Percentiles rank a stretch among this genome's conserved stretches.
These are phyloP conservation scores for Pterocles gutturalis DNA, from an alignment of 2,113 vertebrate genomes.

Conservation along the genomic window DNA sequence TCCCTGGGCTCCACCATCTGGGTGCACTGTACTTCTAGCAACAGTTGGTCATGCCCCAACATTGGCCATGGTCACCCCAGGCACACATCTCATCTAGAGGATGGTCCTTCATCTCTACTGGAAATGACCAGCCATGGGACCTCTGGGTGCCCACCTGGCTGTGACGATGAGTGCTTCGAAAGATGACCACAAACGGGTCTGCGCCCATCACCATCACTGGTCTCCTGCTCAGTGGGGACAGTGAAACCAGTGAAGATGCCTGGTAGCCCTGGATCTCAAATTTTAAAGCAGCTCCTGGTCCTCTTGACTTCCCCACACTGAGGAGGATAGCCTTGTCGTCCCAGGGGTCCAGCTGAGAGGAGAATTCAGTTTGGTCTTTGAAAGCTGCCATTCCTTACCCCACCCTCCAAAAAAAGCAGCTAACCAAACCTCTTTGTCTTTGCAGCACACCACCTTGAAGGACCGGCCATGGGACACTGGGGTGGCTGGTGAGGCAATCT, in stretches of 20 bases:
- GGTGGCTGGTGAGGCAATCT: background rate
- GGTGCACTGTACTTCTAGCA: background rate
- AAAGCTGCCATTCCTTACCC: background rate
- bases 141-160: background rate
- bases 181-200: background rate
- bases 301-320: background rate
- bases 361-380: background rate
- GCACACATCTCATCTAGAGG: background rate
- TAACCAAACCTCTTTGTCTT: background rate
- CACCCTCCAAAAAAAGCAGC: background rate
- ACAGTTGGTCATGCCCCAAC: background rate
- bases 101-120: background rate
- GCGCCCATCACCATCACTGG: background rate
- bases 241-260: background rate
- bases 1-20: rapidly evolving
- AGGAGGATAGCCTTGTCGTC: background rate
- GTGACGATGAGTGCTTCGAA: background rate
- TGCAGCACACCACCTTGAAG: background rate
- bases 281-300: background rate
- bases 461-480: background rate
- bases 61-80: background rate
- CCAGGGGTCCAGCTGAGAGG: background rate
- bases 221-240: background rate
- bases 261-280: background rate
- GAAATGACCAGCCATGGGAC: background rate